Evolutionary conservation across 1,140 invertebrate genomes (phyloP).

Genomic region (Listronotus oregonensis): DNA sequence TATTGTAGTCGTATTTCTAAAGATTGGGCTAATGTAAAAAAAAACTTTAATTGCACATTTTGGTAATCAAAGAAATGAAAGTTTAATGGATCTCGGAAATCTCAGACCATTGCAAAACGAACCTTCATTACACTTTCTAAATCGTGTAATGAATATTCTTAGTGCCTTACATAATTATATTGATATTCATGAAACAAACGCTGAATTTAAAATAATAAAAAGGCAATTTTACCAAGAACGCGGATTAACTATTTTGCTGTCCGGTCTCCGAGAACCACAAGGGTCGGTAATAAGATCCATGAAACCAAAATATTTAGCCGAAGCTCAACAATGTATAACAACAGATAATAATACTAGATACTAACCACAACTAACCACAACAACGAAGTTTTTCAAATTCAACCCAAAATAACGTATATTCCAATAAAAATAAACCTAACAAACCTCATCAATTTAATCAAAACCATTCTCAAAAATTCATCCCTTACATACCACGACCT

Average conservation of each 20-base stretch:
- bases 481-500: too few species aligned
- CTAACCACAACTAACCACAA: too few species aligned
- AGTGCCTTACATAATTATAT: conserved; percentile 3
- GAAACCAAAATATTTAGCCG: neutral
- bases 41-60: too few species aligned
- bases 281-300: neutral
- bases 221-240: conserved; percentile 2
- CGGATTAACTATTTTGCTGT: neutral
- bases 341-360: conserved; percentile 2
- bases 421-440: too few species aligned
- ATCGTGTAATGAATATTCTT: too few species aligned
- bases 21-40: too few species aligned
- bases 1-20: too few species aligned
- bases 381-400: conserved; percentile 19
- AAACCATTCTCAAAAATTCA: too few species aligned
- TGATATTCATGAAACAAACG: neutral
- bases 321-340: neutral
- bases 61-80: neutral
- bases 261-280: neutral
- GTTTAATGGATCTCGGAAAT: neutral
- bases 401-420: too few species aligned
- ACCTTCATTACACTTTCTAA: conserved; percentile 2
- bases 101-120: neutral
- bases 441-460: too few species aligned
- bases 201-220: neutral